phyloP scores from a whole-genome alignment of 1,140 invertebrate species.

The Drosophila quadrilineata region DNA sequence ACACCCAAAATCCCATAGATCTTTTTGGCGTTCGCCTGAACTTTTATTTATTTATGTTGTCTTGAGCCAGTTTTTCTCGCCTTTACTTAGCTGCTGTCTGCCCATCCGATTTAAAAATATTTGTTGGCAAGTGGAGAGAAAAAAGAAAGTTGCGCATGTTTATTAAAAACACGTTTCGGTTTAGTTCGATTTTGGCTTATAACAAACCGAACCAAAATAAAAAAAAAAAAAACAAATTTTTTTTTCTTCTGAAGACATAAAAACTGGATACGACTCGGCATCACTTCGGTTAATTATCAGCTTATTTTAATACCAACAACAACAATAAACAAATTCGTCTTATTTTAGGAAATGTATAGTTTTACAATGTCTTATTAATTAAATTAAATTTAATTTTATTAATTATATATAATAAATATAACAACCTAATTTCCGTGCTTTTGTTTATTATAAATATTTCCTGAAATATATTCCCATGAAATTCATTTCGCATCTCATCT shows the following conservation, averaged over 20 bases:
- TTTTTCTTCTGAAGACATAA: neutral
- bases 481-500: too few species aligned
- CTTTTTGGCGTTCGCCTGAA: neutral
- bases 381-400: too few species aligned
- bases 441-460: too few species aligned
- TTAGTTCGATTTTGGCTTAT: constrained; percentile 27
- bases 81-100: constrained; percentile 1
- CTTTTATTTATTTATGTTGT: neutral
- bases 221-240: too few species aligned
- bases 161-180: constrained; percentile 68
- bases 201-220: too few species aligned
- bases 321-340: neutral
- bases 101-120: constrained; percentile 29
- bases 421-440: too few species aligned
- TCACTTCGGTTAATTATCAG: neutral
- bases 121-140: constrained; percentile 38
- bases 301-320: neutral
- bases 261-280: neutral
- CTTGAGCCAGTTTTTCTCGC: constrained; percentile 35
- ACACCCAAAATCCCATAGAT: neutral
- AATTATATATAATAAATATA: too few species aligned
- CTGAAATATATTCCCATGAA: too few species aligned
- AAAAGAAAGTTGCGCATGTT: constrained; percentile 76
- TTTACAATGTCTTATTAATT: too few species aligned
- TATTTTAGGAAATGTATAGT: too few species aligned